Evolutionary conservation across 2,888 invertebrate species (phyloP).

Genomic region (Poecilus cupreus): DNA sequence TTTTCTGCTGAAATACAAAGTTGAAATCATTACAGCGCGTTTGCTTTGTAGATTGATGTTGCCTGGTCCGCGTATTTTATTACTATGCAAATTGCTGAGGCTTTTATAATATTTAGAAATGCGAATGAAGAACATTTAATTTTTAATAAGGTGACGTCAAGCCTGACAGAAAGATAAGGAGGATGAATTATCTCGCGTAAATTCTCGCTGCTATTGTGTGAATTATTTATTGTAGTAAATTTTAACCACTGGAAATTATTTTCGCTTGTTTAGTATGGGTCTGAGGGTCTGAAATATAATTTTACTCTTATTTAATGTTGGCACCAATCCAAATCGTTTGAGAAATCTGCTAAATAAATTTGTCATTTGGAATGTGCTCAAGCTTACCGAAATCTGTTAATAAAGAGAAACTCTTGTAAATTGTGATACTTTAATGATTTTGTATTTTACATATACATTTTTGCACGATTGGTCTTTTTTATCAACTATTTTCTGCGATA

Average conservation of each 20-base stretch:
- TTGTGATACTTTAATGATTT: too few relatives aligned
- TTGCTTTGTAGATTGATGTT: conserved; percentile 5
- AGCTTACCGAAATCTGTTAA: too few relatives aligned
- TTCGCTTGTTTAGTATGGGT: not conserved
- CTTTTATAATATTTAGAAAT: not conserved
- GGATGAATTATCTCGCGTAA: not conserved
- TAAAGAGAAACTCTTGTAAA: too few relatives aligned
- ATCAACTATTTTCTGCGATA: too few relatives aligned
- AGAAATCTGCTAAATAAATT: not conserved
- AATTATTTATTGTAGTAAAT: not conserved
- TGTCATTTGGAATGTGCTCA: not conserved
- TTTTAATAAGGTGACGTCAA: not conserved
- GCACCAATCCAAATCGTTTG: not conserved
- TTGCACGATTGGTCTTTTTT: too few relatives aligned
- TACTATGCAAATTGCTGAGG: not conserved
- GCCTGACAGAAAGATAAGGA: not conserved
- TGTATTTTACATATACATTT: too few relatives aligned
- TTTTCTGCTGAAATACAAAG: not conserved
- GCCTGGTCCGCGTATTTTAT: not conserved
- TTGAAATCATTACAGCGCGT: not conserved
- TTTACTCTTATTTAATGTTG: not conserved
- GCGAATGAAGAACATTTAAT: conserved; percentile 1
- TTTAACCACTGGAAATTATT: not conserved
- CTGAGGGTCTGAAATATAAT: not conserved
- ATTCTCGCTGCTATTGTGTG: not conserved